phyloP scores from a whole-genome alignment of 1,140 invertebrate species.

The Musca domestica region DNA sequence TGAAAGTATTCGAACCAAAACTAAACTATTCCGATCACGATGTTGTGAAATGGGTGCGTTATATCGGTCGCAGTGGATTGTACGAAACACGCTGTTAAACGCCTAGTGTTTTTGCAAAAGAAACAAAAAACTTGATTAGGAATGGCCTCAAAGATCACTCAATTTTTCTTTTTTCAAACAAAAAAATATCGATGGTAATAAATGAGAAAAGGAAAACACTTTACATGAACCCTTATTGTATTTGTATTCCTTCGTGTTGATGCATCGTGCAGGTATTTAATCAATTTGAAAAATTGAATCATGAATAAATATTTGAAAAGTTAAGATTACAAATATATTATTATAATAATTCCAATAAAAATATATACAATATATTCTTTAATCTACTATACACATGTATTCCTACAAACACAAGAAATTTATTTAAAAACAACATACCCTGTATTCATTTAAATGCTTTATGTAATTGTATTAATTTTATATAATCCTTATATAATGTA shows the following conservation, averaged over 20 bases:
- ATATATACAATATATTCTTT: conserved; percentile 13
- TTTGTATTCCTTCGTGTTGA: too few species aligned
- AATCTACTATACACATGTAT: not conserved
- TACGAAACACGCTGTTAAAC: conserved; percentile 97
- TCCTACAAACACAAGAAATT: not conserved
- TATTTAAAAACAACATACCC: too few species aligned
- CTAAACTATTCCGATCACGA: conserved; percentile 99
- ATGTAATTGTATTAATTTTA: too few species aligned
- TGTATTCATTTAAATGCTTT: too few species aligned
- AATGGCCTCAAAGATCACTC: too few species aligned
- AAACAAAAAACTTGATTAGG: too few species aligned
- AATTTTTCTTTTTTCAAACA: too few species aligned
- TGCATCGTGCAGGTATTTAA: not conserved
- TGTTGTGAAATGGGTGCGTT: conserved; percentile 99
- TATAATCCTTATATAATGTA: not conserved
- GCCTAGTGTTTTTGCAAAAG: too few species aligned
- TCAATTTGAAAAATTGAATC: conserved; percentile 32
- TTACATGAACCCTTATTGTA: too few species aligned
- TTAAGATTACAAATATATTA: not conserved
- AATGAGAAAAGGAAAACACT: too few species aligned
- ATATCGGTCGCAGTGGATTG: conserved; percentile 97
- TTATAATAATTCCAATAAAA: not conserved
- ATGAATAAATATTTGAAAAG: conserved; percentile 23
- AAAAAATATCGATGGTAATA: too few species aligned
- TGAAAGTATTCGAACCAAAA: conserved; percentile 99